A percentile compares a stretch with the other conserved stretches of the same genome.
Evolutionary conservation across 1,140 invertebrate genomes (phyloP).

Genomic region (Orius laevigatus): DNA sequence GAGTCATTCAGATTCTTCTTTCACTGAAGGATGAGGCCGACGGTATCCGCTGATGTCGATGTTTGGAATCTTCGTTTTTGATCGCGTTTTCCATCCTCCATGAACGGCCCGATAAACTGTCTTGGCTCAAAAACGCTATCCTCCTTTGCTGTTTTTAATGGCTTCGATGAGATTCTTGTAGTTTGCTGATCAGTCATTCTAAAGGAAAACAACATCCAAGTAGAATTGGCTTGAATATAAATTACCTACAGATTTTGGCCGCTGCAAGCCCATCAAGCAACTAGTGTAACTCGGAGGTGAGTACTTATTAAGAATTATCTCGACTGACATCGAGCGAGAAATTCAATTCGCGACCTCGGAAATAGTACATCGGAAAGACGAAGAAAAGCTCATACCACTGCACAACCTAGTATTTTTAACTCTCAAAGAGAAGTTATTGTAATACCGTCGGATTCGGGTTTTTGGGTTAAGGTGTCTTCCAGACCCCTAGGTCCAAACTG

Average conservation of each 20-base stretch:
- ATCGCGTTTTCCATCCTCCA: conserved; percentile 70
- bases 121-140: conserved; percentile 90
- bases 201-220: conserved; percentile 34
- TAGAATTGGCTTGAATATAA: conserved; percentile 8
- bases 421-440: too few species aligned
- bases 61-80: conserved; percentile 57
- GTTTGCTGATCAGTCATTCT: conserved; percentile 88
- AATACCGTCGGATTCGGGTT: too few species aligned
- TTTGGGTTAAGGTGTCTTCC: too few species aligned
- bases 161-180: conserved; percentile 73
- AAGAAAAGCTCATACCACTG: too few species aligned
- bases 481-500: too few species aligned
- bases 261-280: background rate
- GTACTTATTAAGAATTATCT: too few species aligned
- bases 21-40: conserved; percentile 83
- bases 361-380: too few species aligned
- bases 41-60: conserved; percentile 52
- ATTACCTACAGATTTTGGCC: background rate
- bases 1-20: conserved; percentile 87
- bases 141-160: conserved; percentile 77
- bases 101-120: conserved; percentile 84
- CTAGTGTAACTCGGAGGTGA: too few species aligned
- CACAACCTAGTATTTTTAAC: too few species aligned
- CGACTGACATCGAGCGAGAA: too few species aligned
- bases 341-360: too few species aligned